These are phyloP conservation scores for Cerceris ruficornis DNA, from an alignment of 2,888 invertebrate species.

Conservation along the genomic window DNA sequence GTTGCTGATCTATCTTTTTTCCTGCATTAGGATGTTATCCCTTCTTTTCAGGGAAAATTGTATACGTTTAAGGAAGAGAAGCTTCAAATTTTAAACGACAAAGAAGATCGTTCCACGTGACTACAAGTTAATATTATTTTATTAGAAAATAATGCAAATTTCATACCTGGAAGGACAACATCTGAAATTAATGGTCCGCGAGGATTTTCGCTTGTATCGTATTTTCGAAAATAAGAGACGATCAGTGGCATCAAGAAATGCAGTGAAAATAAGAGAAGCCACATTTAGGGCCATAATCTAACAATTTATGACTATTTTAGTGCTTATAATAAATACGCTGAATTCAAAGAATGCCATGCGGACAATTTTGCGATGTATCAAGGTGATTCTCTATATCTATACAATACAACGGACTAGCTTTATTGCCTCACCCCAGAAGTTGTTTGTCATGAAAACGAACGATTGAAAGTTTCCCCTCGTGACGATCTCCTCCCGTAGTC, in stretches of 20 bases:
- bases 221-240: neutral
- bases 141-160: too few relatives aligned
- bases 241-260: neutral
- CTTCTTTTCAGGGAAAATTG: too few relatives aligned
- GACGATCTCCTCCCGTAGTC: neutral
- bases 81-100: too few relatives aligned
- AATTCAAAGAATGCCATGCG: neutral
- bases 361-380: slow-evolving; percentile 6
- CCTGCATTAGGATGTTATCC: too few relatives aligned
- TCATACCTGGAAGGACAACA: too few relatives aligned
- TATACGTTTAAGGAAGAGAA: too few relatives aligned
- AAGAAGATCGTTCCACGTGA: too few relatives aligned
- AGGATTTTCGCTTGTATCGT: too few relatives aligned
- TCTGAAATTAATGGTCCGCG: too few relatives aligned
- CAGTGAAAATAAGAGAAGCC: neutral
- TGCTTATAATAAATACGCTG: slow-evolving; percentile 2
- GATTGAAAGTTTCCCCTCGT: slow-evolving; percentile 15
- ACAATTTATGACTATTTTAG: neutral
- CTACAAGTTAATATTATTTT: too few relatives aligned
- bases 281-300: slow-evolving; percentile 1
- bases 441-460: slow-evolving; percentile 17
- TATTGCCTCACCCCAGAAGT: slow-evolving; percentile 20
- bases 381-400: neutral
- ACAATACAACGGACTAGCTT: slow-evolving; percentile 8
- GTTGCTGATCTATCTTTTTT: too few relatives aligned